Evolutionary conservation across 1,140 invertebrate genomes (phyloP).

Genomic region (Drosophila ohnishii): DNA sequence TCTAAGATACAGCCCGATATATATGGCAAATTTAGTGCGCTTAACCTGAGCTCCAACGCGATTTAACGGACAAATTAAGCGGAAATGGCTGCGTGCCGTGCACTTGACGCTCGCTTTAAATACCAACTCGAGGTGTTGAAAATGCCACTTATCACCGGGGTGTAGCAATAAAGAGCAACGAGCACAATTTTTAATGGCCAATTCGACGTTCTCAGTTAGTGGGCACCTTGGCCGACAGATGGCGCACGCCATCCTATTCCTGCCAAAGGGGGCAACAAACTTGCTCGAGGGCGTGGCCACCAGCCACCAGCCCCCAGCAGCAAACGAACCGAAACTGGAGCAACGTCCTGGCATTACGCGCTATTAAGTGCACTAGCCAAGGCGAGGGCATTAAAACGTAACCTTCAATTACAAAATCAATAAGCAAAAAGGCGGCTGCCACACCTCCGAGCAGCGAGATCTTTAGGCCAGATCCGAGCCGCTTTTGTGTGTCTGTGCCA

Average conservation of each 20-base stretch:
- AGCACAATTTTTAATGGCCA: slow-evolving; percentile 20
- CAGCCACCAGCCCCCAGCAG: neutral
- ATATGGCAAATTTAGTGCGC: neutral
- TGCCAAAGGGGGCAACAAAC: slow-evolving; percentile 18
- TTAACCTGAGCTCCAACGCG: neutral
- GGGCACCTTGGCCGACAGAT: slow-evolving; percentile 19
- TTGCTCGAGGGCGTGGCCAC: slow-evolving; percentile 27
- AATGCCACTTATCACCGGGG: slow-evolving; percentile 1
- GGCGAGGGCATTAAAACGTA: slow-evolving; percentile 58
- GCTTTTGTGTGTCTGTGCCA: slow-evolving; percentile 32
- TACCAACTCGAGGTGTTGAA: slow-evolving; percentile 6
- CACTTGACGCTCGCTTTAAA: neutral
- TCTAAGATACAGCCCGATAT: neutral
- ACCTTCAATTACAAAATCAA: slow-evolving; percentile 73
- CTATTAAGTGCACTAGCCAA: slow-evolving; percentile 37
- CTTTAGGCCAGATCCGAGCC: slow-evolving; percentile 49
- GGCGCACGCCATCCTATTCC: slow-evolving; percentile 11
- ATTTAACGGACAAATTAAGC: slow-evolving; percentile 4
- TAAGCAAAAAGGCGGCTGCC: slow-evolving; percentile 56
- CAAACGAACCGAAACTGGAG: slow-evolving; percentile 34
- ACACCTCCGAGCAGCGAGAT: slow-evolving; percentile 32
- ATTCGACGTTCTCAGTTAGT: neutral
- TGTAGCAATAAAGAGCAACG: slow-evolving; percentile 5
- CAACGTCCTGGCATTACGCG: slow-evolving; percentile 43
- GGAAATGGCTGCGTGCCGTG: neutral